Conservation (phyloP, 2,113 vertebrate genomes). For the Ptilonorhynchus violaceus region DNA sequence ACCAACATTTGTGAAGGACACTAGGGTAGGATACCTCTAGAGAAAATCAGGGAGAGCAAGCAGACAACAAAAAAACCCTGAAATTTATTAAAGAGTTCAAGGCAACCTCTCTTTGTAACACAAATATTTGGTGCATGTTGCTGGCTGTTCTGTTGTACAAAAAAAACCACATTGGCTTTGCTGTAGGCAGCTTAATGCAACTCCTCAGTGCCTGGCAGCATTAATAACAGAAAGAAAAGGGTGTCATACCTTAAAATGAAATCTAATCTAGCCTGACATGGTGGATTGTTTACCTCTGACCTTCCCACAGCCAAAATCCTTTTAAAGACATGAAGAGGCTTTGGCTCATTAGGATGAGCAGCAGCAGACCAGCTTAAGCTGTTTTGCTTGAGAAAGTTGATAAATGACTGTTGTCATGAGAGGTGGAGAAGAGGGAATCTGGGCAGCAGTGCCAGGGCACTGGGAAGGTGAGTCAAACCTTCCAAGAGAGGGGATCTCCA, state of each 20-base stretch:
- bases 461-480: neutral
- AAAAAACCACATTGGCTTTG: neutral
- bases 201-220: neutral
- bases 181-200: neutral
- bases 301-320: neutral
- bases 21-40: neutral
- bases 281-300: neutral
- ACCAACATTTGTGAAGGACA: neutral
- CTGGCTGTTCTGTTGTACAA: neutral
- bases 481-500: neutral
- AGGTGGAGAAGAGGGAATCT: neutral
- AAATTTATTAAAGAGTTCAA: neutral
- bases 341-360: neutral
- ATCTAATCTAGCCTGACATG: neutral
- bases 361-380: neutral
- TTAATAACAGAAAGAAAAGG: neutral
- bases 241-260: neutral
- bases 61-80: neutral
- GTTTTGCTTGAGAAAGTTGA: slow-evolving; percentile 27
- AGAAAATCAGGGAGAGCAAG: neutral
- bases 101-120: neutral
- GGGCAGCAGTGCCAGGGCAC: neutral
- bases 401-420: neutral
- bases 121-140: neutral
- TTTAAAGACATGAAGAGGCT: neutral